Evolutionary conservation across 1,140 invertebrate genomes (phyloP), one percentile per base, ranked within the genome.

Genomic region (Diplogasteroides magnus): DNA sequence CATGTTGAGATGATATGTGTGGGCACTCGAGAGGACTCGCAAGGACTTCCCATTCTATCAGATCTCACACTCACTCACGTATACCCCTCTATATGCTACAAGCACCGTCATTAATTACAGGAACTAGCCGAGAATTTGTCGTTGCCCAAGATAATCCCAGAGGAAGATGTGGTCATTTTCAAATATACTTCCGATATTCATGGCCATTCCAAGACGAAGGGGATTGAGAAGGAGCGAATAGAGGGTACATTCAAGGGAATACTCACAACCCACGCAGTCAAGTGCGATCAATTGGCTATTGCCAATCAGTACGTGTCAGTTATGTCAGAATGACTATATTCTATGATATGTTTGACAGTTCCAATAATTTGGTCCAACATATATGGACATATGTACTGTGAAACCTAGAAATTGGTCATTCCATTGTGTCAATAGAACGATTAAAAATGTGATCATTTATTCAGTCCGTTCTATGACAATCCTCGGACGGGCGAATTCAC

Each of bases 181-280:
- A 48, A 48, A 0, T 67, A 67, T 26, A 58, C 55, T 13, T 58
- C 55, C 32, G 65, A 56, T 1, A 67, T 67, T 60, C 65, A 67
- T 23, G 65, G 65, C 13, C 32, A 67, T n/a, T 1, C 48, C 19
- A 67, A 67, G 26, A 56, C 55, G 25, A 67, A 67, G 57, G 13
- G 65, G 26, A 48, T 19, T 6, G 6, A 48, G 19, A 19, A 19
- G 6, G 19, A 48, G 19, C 19, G 37, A 48, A 48, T 6, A 19
- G 37, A 48, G 6, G 37, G 19, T 19, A 11, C 6, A 48, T 48
- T 48, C 19, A 6, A 48, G 37, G 37, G 37, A 48, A 48, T 48
- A 48, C 37, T 48, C 37, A 48, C 19, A 6, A 48, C 37, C 6
- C 37, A 48, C 37, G 37, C 6, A 48, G 19, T 48, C 6, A 11